These are phyloP conservation scores for Thamnophis sirtalis DNA, from an alignment of 2,113 vertebrate species.

Conservation along the genomic window DNA sequence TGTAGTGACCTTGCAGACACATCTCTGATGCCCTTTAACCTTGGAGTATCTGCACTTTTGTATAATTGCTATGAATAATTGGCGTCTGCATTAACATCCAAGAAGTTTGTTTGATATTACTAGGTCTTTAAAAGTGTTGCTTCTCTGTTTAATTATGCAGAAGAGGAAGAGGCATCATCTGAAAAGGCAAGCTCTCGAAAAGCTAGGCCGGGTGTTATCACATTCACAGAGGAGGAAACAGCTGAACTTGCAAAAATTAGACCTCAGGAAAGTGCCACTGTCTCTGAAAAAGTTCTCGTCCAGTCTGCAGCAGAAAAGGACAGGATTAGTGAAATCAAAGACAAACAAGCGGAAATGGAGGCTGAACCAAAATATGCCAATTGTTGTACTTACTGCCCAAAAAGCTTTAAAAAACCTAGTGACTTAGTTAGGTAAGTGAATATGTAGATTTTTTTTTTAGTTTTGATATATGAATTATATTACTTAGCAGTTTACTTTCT, in stretches of 20 bases:
- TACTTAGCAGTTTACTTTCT: background rate
- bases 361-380: slow-evolving; percentile 93
- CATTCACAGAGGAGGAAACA: slow-evolving; percentile 93
- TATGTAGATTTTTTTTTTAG: background rate
- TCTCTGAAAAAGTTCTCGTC: slow-evolving; percentile 94
- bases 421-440: slow-evolving; percentile 88
- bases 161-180: slow-evolving; percentile 77
- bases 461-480: background rate
- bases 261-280: slow-evolving; percentile 84
- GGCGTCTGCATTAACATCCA: background rate
- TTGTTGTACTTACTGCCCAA: slow-evolving; percentile 90
- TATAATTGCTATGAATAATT: background rate
- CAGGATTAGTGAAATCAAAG: slow-evolving; percentile 94
- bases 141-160: slow-evolving; percentile 51
- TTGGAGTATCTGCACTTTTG: background rate
- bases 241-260: slow-evolving; percentile 89
- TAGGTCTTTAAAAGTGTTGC: background rate
- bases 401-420: slow-evolving; percentile 98
- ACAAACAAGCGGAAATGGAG: slow-evolving; percentile 87
- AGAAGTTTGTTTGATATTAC: background rate
- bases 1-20: background rate
- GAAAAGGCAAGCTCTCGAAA: slow-evolving; percentile 76
- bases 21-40: background rate
- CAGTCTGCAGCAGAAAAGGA: slow-evolving; percentile 95
- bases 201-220: slow-evolving; percentile 86